Evolutionary conservation across 2,888 invertebrate genomes (phyloP).

Genomic region (Drosophila engyochracea): DNA sequence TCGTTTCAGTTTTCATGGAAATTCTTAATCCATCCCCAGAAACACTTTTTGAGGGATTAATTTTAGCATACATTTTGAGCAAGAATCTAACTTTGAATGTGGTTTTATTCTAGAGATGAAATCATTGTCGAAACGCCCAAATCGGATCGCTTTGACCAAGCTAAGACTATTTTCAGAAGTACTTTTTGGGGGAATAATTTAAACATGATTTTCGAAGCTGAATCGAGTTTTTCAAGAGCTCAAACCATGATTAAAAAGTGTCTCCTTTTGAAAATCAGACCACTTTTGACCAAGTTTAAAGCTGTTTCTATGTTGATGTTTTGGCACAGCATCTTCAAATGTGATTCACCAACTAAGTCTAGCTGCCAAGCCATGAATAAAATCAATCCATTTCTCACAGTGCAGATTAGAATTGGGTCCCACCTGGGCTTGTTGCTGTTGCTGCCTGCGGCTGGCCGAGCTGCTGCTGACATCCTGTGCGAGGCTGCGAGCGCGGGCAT

Average conservation of each 20-base stretch:
- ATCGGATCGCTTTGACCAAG: neutral
- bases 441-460: slow-evolving; percentile 61
- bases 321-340: neutral
- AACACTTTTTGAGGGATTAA: too few relatives aligned
- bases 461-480: slow-evolving; percentile 73
- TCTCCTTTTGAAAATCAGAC: neutral
- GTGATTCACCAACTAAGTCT: neutral
- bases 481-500: slow-evolving; percentile 86
- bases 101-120: neutral
- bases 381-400: neutral
- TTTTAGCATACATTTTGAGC: neutral
- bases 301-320: neutral
- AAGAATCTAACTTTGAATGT: neutral
- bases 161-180: too few relatives aligned
- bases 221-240: neutral
- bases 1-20: neutral
- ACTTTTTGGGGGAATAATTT: too few relatives aligned
- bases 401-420: neutral
- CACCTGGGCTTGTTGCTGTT: slow-evolving; percentile 66
- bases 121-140: neutral
- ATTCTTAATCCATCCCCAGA: neutral
- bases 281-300: neutral
- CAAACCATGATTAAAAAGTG: neutral
- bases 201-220: too few relatives aligned
- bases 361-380: neutral